Conservation (phyloP, 2,888 invertebrate genomes). For the Lydus trimaculatus region DNA sequence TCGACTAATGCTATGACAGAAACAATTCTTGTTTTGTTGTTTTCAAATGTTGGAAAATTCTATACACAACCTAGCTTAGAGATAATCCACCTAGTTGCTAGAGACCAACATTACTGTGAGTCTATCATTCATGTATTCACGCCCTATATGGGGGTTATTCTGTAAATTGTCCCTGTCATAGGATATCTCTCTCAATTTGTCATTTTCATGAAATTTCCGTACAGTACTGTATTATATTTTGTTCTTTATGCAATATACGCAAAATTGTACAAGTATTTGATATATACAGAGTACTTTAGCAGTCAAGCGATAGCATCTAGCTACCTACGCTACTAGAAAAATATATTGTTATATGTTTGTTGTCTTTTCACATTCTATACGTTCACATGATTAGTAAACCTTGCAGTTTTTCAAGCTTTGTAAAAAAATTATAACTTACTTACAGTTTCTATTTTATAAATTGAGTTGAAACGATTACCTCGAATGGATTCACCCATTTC, state of each 20-base stretch:
- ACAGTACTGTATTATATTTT: background rate
- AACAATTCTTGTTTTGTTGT: background rate
- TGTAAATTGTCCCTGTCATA: slow-evolving; percentile 56
- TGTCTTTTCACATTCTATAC: background rate
- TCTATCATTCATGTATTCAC: slow-evolving; percentile 58
- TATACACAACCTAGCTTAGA: slow-evolving; percentile 44
- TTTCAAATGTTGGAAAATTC: slow-evolving; percentile 35
- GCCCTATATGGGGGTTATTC: slow-evolving; percentile 50
- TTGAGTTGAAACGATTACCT: too few relatives aligned
- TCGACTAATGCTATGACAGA: background rate
- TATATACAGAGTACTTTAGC: background rate
- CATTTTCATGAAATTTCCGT: slow-evolving; percentile 42
- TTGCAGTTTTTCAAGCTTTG: too few relatives aligned
- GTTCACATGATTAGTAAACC: too few relatives aligned
- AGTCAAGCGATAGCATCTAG: background rate
- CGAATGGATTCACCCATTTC: too few relatives aligned
- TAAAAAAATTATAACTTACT: too few relatives aligned
- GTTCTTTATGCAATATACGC: background rate
- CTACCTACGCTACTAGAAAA: background rate
- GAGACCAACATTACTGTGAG: slow-evolving; percentile 52
- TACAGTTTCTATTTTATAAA: too few relatives aligned
- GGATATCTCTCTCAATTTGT: slow-evolving; percentile 54
- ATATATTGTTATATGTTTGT: background rate
- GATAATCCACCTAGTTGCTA: slow-evolving; percentile 49
- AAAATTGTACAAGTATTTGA: too few relatives aligned